Evolutionary conservation across 2,888 invertebrate species (phyloP).

Genomic region (Merodon equestris): DNA sequence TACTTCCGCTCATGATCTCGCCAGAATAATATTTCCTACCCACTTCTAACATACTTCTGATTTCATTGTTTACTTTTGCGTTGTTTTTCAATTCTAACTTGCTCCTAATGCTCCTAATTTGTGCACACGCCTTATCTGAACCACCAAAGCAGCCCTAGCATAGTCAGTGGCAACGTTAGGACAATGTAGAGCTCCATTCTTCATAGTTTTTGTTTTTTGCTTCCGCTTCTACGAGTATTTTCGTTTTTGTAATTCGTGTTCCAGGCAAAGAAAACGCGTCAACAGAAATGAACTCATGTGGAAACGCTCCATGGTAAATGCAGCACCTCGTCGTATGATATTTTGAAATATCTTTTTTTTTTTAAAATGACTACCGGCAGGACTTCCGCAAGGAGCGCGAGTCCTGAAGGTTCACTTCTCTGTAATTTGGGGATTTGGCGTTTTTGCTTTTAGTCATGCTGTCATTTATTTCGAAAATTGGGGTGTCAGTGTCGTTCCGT

Average conservation of each 20-base stretch:
- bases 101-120: slow-evolving; percentile 54
- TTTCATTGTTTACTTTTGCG: too few species aligned
- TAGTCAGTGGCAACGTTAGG: not conserved
- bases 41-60: too few species aligned
- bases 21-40: slow-evolving; percentile 55
- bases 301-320: slow-evolving; percentile 38
- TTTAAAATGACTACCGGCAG: slow-evolving; percentile 53
- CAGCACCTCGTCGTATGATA: slow-evolving; percentile 26
- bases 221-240: not conserved
- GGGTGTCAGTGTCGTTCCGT: slow-evolving; percentile 37
- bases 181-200: slow-evolving; percentile 6
- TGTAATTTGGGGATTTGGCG: slow-evolving; percentile 33
- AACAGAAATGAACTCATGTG: slow-evolving; percentile 53
- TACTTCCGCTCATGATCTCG: slow-evolving; percentile 26
- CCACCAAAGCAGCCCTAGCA: slow-evolving; percentile 16
- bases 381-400: slow-evolving; percentile 30
- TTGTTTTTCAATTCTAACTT: slow-evolving; percentile 28
- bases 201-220: not conserved
- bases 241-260: slow-evolving; percentile 1
- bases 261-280: slow-evolving; percentile 10
- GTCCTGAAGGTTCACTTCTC: slow-evolving; percentile 22
- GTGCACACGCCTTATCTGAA: slow-evolving; percentile 62
- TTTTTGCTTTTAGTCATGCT: slow-evolving; percentile 30
- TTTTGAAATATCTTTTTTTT: slow-evolving; percentile 38
- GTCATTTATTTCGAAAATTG: slow-evolving; percentile 49